Conservation (phyloP, 2,113 vertebrate species). For the Beaufortia kweichowensis region DNA sequence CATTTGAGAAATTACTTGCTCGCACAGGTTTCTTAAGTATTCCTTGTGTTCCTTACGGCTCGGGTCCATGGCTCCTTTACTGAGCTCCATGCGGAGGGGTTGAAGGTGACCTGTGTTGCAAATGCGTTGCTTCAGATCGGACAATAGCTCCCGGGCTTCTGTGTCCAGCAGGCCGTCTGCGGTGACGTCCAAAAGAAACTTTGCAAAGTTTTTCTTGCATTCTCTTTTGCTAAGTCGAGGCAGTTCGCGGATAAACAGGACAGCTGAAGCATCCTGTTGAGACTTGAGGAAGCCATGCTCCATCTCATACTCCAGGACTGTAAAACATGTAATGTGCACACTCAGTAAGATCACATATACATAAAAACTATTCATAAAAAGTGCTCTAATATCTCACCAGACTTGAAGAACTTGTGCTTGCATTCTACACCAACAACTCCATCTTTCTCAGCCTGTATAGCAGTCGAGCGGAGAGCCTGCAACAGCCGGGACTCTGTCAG, state of each 20-base stretch:
- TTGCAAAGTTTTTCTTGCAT: constrained; percentile 59
- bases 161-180: constrained; percentile 66
- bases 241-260: constrained; percentile 76
- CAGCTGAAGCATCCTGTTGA: constrained; percentile 13
- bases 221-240: constrained; percentile 64
- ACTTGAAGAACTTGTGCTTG: constrained; percentile 70
- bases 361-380: too few species aligned
- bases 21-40: constrained; percentile 75
- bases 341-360: neutral
- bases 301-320: constrained; percentile 77
- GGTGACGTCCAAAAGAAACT: constrained; percentile 67
- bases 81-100: constrained; percentile 69
- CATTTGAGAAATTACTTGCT: constrained; percentile 75
- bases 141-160: constrained; percentile 71
- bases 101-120: constrained; percentile 56
- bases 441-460: constrained; percentile 63
- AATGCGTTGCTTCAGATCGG: constrained; percentile 70
- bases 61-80: constrained; percentile 63
- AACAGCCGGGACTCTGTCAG: constrained; percentile 66
- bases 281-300: constrained; percentile 68
- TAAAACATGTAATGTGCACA: constrained; percentile 19
- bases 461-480: constrained; percentile 65
- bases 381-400: constrained; percentile 68
- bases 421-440: constrained; percentile 72
- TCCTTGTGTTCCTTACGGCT: constrained; percentile 66